These are phyloP conservation scores for Tenebrosternarchus preto DNA, from an alignment of 2,113 vertebrate genomes.

Conservation along the genomic window DNA sequence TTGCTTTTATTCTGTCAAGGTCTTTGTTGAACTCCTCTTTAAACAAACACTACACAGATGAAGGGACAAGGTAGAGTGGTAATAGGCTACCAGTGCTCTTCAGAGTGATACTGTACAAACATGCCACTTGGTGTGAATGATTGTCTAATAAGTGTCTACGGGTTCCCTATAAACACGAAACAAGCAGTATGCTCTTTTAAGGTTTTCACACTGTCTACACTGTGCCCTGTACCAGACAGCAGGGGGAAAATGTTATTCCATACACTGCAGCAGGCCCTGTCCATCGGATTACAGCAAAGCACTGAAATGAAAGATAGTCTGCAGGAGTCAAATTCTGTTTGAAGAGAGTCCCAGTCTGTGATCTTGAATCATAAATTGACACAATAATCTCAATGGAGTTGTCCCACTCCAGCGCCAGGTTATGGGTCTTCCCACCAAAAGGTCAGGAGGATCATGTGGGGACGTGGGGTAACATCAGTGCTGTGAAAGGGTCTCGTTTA, in stretches of 20 bases:
- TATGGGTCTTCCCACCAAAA: not conserved
- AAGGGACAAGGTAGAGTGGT: conserved; percentile 55
- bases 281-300: no score
- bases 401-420: no score
- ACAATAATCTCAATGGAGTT: not conserved
- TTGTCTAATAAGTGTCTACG: conserved; percentile 29
- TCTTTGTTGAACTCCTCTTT: conserved; percentile 54
- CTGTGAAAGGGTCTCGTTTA: conserved; percentile 20
- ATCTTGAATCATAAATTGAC: conserved; percentile 35
- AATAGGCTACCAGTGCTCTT: conserved; percentile 49
- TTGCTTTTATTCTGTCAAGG: conserved; percentile 58
- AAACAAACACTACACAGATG: conserved; percentile 54
- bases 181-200: no score
- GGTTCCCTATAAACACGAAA: not conserved
- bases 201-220: no score
- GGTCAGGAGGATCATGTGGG: not conserved
- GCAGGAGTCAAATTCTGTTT: no score
- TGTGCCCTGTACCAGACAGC: no score
- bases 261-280: no score
- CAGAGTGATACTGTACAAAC: conserved; percentile 4
- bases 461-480: conserved; percentile 39
- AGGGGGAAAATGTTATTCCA: no score
- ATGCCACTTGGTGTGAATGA: conserved; percentile 21
- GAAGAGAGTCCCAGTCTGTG: no score
- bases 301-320: no score